Evolutionary conservation across 1,140 invertebrate genomes (phyloP), one percentile per base, ranked within the genome.

Genomic region (Lepidostoma basale): DNA sequence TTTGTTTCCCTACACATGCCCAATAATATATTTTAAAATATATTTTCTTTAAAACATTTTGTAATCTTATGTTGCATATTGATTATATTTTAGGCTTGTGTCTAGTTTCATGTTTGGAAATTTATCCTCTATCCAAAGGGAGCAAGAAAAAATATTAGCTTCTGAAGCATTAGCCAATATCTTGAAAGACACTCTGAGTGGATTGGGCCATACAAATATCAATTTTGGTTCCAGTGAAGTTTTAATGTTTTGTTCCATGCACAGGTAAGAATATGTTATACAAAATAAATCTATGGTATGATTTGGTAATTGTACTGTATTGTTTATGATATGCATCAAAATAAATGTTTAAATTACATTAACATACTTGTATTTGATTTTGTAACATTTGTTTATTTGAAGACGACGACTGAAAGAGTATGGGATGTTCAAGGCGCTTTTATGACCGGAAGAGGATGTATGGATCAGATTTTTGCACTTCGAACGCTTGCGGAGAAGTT

Each of bases 31-130:
- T 39, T 58, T 10, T 1, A 8, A 49, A 23, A 23, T 49, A 3
- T 4, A 49, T 25, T 9, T 49, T 23, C 3, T 25, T 2, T 49
- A 26, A 26, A 25, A n/a, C n/a, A n/a, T n/a, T n/a, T n/a, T n/a
- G n/a, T 9, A 23, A 20, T 49, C 16, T 18, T 20, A 49, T 49
- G 23, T 8, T 9, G 22, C 5, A 49, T 20, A 22, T 22, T 22
- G 23, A 49, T 49, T 23, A 12, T 30, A 47, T 70, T 70, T 60
- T 20, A 70, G 68, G 33, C 49, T 65, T 25, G 33, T 70, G 30
- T 16, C 59, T n/a, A 64, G 42, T 39, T 36, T 54, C 66, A 23
- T 40, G 18, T 20, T 70, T 33, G 54, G 54, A 22, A 42, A 45
- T 49, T 18, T 44, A 10, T 49, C 68, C 2, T 62, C 56, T 23